These are phyloP conservation scores for Pipistrellus kuhlii DNA, from an alignment of 2,797 vertebrate species.

Conservation along the genomic window DNA sequence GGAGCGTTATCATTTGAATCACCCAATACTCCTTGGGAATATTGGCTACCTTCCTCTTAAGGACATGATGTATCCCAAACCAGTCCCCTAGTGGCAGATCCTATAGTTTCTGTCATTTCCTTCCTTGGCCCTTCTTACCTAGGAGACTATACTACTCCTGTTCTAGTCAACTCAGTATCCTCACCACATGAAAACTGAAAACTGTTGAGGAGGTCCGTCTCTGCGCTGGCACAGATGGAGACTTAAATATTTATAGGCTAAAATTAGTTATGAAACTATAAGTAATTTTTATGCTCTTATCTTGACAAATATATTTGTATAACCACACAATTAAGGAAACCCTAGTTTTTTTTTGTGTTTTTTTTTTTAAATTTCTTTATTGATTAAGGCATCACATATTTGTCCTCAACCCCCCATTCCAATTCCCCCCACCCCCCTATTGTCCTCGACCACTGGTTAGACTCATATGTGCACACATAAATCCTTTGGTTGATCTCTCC, in stretches of 20 bases:
- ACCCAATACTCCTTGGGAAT: background rate
- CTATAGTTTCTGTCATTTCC: background rate
- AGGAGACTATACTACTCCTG: background rate
- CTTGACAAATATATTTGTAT: background rate
- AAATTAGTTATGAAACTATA: too few species aligned
- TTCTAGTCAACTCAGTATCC: background rate
- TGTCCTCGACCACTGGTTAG: too few species aligned
- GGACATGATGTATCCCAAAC: background rate
- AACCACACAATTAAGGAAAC: background rate
- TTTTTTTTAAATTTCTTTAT: too few species aligned
- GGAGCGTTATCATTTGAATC: background rate
- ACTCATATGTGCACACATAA: too few species aligned
- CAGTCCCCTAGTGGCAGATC: background rate
- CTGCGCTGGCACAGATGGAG: background rate
- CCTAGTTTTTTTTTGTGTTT: too few species aligned
- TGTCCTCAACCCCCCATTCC: too few species aligned
- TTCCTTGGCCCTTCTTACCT: background rate
- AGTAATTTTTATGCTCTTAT: background rate
- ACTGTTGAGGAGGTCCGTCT: background rate
- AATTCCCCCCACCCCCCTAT: too few species aligned
- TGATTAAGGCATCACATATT: too few species aligned
- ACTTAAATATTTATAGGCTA: background rate
- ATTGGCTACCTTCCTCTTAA: background rate
- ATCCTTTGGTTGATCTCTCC: too few species aligned
- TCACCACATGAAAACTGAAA: background rate